phyloP scores from a whole-genome alignment of 2,888 invertebrate genomes.

The Chrysolina oricalcia region DNA sequence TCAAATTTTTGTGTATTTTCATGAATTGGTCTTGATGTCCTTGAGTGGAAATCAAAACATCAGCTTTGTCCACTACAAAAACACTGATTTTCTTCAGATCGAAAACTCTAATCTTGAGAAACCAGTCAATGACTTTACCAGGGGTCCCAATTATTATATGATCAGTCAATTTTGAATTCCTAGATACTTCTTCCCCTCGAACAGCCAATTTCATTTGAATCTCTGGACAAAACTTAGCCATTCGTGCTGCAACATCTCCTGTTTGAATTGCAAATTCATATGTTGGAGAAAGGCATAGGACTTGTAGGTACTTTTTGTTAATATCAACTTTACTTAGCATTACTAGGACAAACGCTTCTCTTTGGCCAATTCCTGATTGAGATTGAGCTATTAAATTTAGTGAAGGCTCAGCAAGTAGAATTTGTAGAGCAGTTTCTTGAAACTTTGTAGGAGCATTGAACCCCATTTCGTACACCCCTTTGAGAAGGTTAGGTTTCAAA shows the following conservation, averaged over 20 bases:
- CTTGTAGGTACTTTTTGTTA: constrained; percentile 88
- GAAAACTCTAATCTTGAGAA: constrained; percentile 87
- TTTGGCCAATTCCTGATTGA: constrained; percentile 99
- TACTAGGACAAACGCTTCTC: constrained; percentile 97
- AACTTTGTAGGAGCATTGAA: constrained; percentile 99
- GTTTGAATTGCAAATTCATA: constrained; percentile 98
- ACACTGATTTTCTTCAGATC: constrained; percentile 89
- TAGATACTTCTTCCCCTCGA: constrained; percentile 90
- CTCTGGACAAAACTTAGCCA: constrained; percentile 94
- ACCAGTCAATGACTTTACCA: constrained; percentile 97
- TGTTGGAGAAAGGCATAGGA: constrained; percentile 96
- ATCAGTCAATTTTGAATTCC: constrained; percentile 83
- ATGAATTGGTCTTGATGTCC: constrained; percentile 98
- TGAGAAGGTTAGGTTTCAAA: constrained; percentile 91
- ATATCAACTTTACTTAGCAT: constrained; percentile 95
- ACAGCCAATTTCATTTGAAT: constrained; percentile 94
- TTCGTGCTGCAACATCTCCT: constrained; percentile 96
- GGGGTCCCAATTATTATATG: constrained; percentile 99
- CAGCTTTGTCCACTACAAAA: constrained; percentile 99
- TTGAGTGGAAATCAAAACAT: constrained; percentile 99
- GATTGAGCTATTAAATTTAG: constrained; percentile 99
- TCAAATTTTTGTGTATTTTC: constrained; percentile 89
- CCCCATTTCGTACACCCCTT: constrained; percentile 96
- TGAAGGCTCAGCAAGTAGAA: constrained; percentile 93
- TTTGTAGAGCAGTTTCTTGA: constrained; percentile 96